Evolutionary conservation across 37 sponge, comb jelly and placozoan genomes (phyloP).

Genomic region (Petrosia ficiformis): DNA sequence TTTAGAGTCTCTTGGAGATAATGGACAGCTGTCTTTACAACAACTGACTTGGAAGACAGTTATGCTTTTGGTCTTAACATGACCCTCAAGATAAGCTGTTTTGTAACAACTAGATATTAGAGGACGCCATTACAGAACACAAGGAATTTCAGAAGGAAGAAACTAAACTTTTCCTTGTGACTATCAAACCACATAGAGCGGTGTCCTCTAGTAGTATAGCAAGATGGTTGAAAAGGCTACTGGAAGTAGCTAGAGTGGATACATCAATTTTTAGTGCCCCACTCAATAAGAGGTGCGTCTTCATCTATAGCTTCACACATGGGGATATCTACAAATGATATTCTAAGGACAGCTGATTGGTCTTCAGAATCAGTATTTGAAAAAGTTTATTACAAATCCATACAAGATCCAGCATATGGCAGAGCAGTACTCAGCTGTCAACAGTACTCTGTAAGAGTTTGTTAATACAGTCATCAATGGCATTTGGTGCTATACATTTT

Average conservation of each 20-base stretch:
- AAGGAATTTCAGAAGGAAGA: background rate
- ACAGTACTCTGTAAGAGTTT: too few species aligned
- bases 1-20: background rate
- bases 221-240: constrained; percentile 31
- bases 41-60: constrained; percentile 20
- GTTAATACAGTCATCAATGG: too few species aligned
- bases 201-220: constrained; percentile 29
- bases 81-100: constrained; percentile 29
- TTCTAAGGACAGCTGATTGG: constrained; percentile 41
- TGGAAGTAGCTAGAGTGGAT: constrained; percentile 27
- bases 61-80: constrained; percentile 28
- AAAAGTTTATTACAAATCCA: constrained; percentile 28
- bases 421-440: constrained; percentile 11
- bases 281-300: constrained; percentile 9
- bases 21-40: constrained; percentile 7
- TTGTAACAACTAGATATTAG: constrained; percentile 20
- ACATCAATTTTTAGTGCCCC: constrained; percentile 18
- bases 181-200: constrained; percentile 30
- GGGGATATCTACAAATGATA: constrained; percentile 28
- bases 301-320: constrained; percentile 13
- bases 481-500: too few species aligned
- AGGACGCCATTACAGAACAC: background rate
- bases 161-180: constrained; percentile 22
- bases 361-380: constrained; percentile 30
- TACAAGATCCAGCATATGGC: constrained; percentile 3